Base-by-base conservation (phyloP, 37 sponge, comb jelly and placozoan species). In the Beroe forskalii region DNA sequence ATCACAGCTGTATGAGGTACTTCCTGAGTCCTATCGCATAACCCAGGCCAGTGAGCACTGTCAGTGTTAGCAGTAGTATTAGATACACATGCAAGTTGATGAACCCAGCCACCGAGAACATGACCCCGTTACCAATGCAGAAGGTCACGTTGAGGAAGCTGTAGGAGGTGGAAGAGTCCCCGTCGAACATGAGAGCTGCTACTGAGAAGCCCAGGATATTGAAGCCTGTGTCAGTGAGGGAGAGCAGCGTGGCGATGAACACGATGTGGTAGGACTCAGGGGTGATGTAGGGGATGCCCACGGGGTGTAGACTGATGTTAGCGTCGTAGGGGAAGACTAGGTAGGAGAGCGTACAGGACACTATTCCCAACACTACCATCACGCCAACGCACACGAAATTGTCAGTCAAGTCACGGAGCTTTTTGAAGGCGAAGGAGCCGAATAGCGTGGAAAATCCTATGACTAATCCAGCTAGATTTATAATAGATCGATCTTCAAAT, bases 171-270 rank as follows among this genome's bases (percentile, higher is more conserved):
- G 72, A 33, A 2, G 72, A 32, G 39, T 69, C 72, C 38, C 72
- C 72, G 72, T 69, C 72, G 39, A 69, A 69, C 72, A 69, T 69
- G 37, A 69, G 72, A 3, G 72, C 37, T 33, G 72, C 72, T 9
- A 69, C 72, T 3, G 72, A 27, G 19, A 69, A 69, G 19, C 72
- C 72, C 72, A 69, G 35, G 17, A 69, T 32, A 33, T 69, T 69
- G 72, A 69, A 69, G 4, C 72, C 72, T 12, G 72, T 69, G 17
- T 69, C 72, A 17, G 72, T 69, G 4, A 69, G 38, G 72, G 72
- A 69, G 72, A 69, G 39, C 9, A 69, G 72, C 0, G 32, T 33
- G 72, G 72, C 27, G 28, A 69, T 69, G 1, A 69, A 2, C 0
- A 35, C 72, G 6, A 69, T 37, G 72, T 69, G 72, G 17, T 69